A percentile compares a stretch with the other conserved stretches of the same genome.
These are phyloP conservation scores for Merodon equestris DNA, from an alignment of 2,888 invertebrate genomes.

Conservation along the genomic window DNA sequence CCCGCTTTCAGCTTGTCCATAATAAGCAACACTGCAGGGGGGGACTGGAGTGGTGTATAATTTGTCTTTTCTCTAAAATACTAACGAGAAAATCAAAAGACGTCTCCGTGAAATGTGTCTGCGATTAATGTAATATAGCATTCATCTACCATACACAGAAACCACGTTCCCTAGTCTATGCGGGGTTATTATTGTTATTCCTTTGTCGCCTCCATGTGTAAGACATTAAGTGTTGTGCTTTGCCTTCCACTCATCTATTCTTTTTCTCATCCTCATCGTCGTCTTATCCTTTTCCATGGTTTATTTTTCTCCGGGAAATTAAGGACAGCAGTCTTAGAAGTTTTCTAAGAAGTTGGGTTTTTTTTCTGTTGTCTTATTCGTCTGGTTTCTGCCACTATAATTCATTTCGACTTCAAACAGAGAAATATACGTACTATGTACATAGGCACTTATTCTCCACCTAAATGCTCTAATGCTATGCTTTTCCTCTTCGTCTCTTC, in stretches of 20 bases:
- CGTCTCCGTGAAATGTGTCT: too few relatives aligned
- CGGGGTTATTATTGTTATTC: conserved; percentile 1
- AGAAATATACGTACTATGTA: conserved; percentile 10
- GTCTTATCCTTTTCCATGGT: conserved; percentile 13
- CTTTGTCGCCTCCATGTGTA: conserved; percentile 22
- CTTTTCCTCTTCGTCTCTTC: conserved; percentile 5
- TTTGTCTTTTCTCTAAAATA: too few relatives aligned
- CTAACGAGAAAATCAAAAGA: too few relatives aligned
- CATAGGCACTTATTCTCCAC: conserved; percentile 45
- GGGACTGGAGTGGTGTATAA: too few relatives aligned
- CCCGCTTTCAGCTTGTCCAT: too few relatives aligned
- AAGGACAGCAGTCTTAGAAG: conserved; percentile 45
- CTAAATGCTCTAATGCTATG: conserved; percentile 50
- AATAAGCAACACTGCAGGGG: too few relatives aligned
- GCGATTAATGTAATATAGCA: too few relatives aligned
- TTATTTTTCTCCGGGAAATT: conserved; percentile 4
- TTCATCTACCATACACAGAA: too few relatives aligned
- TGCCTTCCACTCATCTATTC: too few relatives aligned
- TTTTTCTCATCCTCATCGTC: conserved; percentile 26
- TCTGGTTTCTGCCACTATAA: conserved; percentile 51
- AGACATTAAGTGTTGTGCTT: not conserved
- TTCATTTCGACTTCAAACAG: conserved; percentile 43
- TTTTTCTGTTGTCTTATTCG: conserved; percentile 32
- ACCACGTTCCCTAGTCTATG: too few relatives aligned
- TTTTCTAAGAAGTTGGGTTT: conserved; percentile 24